phyloP scores from a whole-genome alignment of 2,888 invertebrate genomes.

The Eurytoma californica region DNA sequence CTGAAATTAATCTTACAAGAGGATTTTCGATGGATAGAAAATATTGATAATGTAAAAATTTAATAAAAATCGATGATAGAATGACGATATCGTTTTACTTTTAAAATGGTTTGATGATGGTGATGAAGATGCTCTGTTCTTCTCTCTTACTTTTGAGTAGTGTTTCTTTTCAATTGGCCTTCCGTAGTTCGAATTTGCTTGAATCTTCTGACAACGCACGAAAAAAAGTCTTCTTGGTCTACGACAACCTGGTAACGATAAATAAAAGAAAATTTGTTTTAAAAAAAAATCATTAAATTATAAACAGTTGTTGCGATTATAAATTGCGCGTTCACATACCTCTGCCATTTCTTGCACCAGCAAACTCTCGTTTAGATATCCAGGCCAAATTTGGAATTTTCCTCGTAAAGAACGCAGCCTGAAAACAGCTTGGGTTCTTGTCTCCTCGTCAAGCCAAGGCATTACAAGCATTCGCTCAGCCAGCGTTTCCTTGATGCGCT shows the following conservation, averaged over 20 bases:
- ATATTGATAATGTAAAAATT: neutral
- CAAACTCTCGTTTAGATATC: slow-evolving; percentile 69
- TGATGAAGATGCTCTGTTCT: slow-evolving; percentile 54
- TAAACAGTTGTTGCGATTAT: neutral
- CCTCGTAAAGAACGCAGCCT: slow-evolving; percentile 74
- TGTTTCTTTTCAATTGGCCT: slow-evolving; percentile 64
- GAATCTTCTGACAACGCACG: slow-evolving; percentile 73
- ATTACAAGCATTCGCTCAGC: slow-evolving; percentile 72
- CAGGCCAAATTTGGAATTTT: slow-evolving; percentile 75
- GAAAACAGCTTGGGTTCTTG: slow-evolving; percentile 73
- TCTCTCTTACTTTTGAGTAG: slow-evolving; percentile 66
- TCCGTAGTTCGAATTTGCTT: slow-evolving; percentile 69
- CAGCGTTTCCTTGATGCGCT: slow-evolving; percentile 74
- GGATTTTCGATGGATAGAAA: neutral
- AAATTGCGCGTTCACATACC: slow-evolving; percentile 59
- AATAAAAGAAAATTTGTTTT: neutral
- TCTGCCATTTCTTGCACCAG: slow-evolving; percentile 68
- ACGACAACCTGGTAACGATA: slow-evolving; percentile 68
- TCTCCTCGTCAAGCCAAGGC: slow-evolving; percentile 75
- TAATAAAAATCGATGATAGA: slow-evolving; percentile 44
- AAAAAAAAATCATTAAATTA: neutral
- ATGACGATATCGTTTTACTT: slow-evolving; percentile 54
- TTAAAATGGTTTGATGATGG: slow-evolving; percentile 56
- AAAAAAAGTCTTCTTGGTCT: slow-evolving; percentile 74
- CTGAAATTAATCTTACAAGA: neutral